Conservation (phyloP, 2,113 vertebrate species). For the Heterotilapia buettikoferi region DNA sequence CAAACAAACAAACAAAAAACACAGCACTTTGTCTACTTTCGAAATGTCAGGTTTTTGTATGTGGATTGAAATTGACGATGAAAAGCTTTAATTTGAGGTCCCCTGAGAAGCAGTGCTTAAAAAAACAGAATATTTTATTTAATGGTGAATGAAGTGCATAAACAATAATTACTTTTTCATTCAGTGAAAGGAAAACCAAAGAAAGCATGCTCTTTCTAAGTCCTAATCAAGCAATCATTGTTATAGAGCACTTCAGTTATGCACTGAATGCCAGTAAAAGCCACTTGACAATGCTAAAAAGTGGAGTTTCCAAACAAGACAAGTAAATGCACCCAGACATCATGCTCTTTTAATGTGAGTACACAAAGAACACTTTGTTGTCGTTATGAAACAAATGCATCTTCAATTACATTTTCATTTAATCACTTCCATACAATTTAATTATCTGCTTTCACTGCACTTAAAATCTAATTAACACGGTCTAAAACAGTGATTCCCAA, state of each 20-base stretch:
- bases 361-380: not conserved
- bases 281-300: not conserved
- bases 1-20: not conserved
- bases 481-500: not conserved
- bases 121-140: not conserved
- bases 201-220: not conserved
- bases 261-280: constrained; percentile 6
- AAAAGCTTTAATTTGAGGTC: not conserved
- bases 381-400: not conserved
- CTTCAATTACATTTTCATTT: not conserved
- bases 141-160: not conserved
- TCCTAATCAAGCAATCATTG: constrained; percentile 15
- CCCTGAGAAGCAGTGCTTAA: not conserved
- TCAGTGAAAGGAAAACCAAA: not conserved
- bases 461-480: not conserved
- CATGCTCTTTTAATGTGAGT: not conserved
- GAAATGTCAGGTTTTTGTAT: not conserved
- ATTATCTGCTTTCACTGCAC: not conserved
- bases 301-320: not conserved
- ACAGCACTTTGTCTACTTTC: not conserved
- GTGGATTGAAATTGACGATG: not conserved
- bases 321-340: not conserved
- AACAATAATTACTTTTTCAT: not conserved
- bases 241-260: constrained; percentile 3
- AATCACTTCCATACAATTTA: not conserved